These are phyloP conservation scores for Cantharis nigra DNA, from an alignment of 2,888 invertebrate species.

Conservation along the genomic window DNA sequence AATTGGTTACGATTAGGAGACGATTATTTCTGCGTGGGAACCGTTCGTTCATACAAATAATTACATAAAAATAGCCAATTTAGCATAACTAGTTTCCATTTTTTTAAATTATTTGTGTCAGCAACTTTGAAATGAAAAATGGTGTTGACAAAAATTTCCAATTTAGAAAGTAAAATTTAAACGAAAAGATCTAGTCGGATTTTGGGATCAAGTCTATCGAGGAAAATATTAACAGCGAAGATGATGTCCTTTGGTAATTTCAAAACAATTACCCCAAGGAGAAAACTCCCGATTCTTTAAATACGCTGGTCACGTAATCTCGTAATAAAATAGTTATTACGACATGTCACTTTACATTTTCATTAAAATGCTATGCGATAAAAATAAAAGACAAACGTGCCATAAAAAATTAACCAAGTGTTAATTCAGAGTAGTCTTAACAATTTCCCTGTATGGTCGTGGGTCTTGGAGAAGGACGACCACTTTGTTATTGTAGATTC, in stretches of 20 bases:
- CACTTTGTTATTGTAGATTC: constrained; percentile 23
- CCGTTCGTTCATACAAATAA: not conserved
- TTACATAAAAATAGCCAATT: not conserved
- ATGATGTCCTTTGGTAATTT: not conserved
- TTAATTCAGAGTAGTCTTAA: constrained; percentile 1
- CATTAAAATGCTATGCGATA: not conserved
- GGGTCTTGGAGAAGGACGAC: constrained; percentile 31
- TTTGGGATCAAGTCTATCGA: not conserved
- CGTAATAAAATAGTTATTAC: not conserved
- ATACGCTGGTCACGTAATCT: not conserved
- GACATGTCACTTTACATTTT: not conserved
- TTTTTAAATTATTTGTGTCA: not conserved
- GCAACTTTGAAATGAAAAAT: not conserved
- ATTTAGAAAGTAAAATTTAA: not conserved
- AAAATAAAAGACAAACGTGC: not conserved
- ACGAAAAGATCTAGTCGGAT: not conserved
- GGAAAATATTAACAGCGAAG: not conserved
- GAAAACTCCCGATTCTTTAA: not conserved
- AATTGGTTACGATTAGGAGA: not conserved
- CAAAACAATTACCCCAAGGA: not conserved
- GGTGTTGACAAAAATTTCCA: not conserved
- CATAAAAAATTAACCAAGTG: not conserved
- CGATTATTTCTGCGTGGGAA: constrained; percentile 1
- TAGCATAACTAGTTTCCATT: not conserved
- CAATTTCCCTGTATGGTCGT: constrained; percentile 30